Base-by-base conservation (phyloP, 2,888 invertebrate genomes). In the Galerucella calmariensis region DNA sequence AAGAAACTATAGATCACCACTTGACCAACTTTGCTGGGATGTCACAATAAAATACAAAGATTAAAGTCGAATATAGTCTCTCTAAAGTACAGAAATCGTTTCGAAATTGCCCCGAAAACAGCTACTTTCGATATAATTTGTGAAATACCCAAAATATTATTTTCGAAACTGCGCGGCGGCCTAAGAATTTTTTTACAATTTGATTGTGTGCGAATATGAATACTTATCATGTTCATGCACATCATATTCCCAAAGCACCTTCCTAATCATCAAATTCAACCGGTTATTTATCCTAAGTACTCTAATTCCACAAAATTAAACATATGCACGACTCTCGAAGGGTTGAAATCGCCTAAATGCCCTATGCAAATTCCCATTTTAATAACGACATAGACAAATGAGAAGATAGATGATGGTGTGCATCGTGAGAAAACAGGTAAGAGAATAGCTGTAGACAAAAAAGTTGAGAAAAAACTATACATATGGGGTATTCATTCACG, bases 321-420 rank as follows among this genome's bases (percentile, higher is more conserved):
- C 66, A 59, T 66, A 72, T 72, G 72, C 72, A 72, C 72, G 72
- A 72, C 59, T 72, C 72, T 46, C 51, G 63, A 75, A 75, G 72
- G 75, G 75, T 71, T 59, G 35, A 71, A 72, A 72, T 63, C 46
- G 48, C 71, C 53, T 63, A 71, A 67, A 66, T 62, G 72, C 69
- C 59, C 58, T 73, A 75, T 75, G 75, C 75, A 75, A 75, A 75
- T 75, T 58, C 73, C 35, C 62, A 58, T 75, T 77, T 79, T 79
- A 79, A 77, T 77, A 79, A 79, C 76, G 79, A 77, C 77, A 72
- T 77, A 78, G 76, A 77, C 78, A 78, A 78, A 77, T 75, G 76
- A 75, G 74, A 73, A 75, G 75, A 78, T 77, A 75, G 77, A 78
- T 77, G 77, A 78, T 77, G 67, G 63, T 73, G 71, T 59, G 76